Percentiles rank a stretch among this genome's conserved stretches.
These are phyloP conservation scores for Pseudomyrmex pallidus DNA, from an alignment of 1,140 invertebrate species.

Conservation along the genomic window DNA sequence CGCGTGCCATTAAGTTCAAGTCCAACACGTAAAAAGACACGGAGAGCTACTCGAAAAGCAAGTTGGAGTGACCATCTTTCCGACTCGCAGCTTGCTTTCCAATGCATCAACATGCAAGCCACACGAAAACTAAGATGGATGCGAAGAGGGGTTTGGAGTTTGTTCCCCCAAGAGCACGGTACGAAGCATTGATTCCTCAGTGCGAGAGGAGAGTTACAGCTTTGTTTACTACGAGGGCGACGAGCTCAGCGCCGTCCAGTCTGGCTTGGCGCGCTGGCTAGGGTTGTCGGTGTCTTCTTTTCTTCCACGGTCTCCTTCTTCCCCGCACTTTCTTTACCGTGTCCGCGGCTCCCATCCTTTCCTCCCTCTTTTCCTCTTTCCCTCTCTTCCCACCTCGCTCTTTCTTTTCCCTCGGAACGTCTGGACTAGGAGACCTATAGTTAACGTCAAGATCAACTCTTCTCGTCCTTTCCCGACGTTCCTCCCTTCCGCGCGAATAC, in stretches of 20 bases:
- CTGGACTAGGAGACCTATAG: conserved; percentile 56
- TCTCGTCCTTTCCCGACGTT: conserved; percentile 31
- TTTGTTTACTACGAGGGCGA: conserved; percentile 84
- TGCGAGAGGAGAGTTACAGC: conserved; percentile 84
- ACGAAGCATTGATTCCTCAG: conserved; percentile 83
- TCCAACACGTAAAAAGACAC: background rate
- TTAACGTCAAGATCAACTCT: conserved; percentile 65
- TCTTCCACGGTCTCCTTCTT: conserved; percentile 56
- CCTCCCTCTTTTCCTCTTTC: conserved; percentile 10
- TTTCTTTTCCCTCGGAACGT: conserved; percentile 30
- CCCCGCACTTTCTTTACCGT: conserved; percentile 2
- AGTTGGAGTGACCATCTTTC: conserved; percentile 45
- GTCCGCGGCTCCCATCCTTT: conserved; percentile 13
- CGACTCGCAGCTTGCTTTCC: conserved; percentile 13
- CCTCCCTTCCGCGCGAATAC: conserved; percentile 54
- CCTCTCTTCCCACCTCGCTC: background rate
- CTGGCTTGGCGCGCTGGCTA: conserved; percentile 74
- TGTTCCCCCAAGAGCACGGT: conserved; percentile 60
- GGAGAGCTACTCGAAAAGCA: conserved; percentile 25
- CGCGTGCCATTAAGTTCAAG: conserved; percentile 19
- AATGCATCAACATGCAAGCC: conserved; percentile 78
- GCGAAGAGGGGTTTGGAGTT: conserved; percentile 65
- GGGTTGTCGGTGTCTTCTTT: conserved; percentile 58
- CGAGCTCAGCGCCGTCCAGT: conserved; percentile 84
- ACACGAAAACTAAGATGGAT: conserved; percentile 81